Evolutionary conservation across 2,113 vertebrate species (phyloP).

Genomic region (Macheiramphus alcinus): DNA sequence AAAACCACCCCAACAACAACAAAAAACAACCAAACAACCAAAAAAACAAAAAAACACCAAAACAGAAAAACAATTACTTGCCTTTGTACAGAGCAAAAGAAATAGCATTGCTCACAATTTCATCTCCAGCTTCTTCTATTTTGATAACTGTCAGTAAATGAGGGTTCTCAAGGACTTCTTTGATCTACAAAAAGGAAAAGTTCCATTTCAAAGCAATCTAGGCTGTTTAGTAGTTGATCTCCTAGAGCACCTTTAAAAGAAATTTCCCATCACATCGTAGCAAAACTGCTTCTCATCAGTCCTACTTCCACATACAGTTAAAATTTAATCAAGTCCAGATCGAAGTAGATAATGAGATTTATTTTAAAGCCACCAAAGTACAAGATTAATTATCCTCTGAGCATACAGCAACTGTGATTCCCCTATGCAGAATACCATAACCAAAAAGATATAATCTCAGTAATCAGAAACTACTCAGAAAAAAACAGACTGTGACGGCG

Average conservation of each 20-base stretch:
- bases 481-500: neutral
- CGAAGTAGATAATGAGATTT: neutral
- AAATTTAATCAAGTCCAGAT: neutral
- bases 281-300: neutral
- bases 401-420: neutral
- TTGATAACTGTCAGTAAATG: slow-evolving; percentile 81
- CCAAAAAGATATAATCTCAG: neutral
- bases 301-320: neutral
- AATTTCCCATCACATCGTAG: neutral
- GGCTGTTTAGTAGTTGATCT: neutral
- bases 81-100: slow-evolving; percentile 81
- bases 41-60: neutral
- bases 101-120: slow-evolving; percentile 80
- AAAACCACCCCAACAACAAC: too few species aligned
- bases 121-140: slow-evolving; percentile 80
- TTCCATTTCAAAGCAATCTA: neutral
- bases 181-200: slow-evolving; percentile 65
- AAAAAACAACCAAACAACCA: neutral
- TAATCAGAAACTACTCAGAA: neutral
- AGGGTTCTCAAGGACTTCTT: slow-evolving; percentile 78
- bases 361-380: neutral
- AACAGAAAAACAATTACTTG: slow-evolving; percentile 11
- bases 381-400: neutral
- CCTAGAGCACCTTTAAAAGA: neutral
- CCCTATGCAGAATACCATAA: neutral